These are phyloP conservation scores for Sorex maritimensis DNA, from an alignment of 2,797 vertebrate genomes.

Conservation along the genomic window DNA sequence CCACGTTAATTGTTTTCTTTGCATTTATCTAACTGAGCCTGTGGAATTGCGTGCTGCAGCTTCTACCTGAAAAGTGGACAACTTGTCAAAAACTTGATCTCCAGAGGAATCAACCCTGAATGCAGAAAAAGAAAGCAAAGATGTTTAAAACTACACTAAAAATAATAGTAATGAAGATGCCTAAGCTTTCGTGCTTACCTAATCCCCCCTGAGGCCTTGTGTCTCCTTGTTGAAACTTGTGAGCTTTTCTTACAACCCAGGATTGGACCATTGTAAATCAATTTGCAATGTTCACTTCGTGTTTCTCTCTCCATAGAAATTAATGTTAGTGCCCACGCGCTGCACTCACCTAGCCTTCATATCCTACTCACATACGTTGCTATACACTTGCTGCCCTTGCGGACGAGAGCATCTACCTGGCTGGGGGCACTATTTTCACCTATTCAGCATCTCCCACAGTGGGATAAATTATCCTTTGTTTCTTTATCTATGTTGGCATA, in stretches of 20 bases:
- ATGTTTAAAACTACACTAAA: no score
- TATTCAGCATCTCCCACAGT: no score
- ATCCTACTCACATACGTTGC: no score
- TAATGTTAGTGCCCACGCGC: no score
- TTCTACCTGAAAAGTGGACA: neutral
- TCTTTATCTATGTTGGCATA: no score
- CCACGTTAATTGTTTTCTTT: neutral
- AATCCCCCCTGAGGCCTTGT: no score
- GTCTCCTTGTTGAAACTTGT: neutral
- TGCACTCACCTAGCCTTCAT: no score
- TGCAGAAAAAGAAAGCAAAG: neutral
- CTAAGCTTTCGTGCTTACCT: no score
- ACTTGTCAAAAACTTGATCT: neutral
- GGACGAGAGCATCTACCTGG: accelerated
- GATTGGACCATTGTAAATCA: neutral
- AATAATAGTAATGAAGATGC: no score
- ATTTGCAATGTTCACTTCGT: no score
- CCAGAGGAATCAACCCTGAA: neutral
- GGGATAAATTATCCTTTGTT: no score
- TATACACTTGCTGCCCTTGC: accelerated
- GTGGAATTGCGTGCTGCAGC: neutral
- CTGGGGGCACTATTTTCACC: no score
- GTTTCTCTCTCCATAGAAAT: neutral
- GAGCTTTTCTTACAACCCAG: neutral
- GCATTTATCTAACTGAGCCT: neutral